Percentiles rank a stretch among this genome's conserved stretches.
phyloP scores from a whole-genome alignment of 2,888 invertebrate genomes.

The Camponotus fellah region DNA sequence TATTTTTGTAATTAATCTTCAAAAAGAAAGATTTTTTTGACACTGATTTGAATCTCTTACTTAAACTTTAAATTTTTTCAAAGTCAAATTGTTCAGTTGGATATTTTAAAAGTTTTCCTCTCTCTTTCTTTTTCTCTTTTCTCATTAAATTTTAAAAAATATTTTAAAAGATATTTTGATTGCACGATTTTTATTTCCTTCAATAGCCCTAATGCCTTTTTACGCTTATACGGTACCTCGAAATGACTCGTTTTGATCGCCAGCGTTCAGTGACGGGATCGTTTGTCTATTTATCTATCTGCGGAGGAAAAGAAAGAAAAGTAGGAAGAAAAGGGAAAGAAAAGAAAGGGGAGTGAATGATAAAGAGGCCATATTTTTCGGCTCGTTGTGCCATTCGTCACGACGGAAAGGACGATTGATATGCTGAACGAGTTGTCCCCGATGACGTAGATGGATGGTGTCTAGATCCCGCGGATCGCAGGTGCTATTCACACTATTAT shows the following conservation, averaged over 20 bases:
- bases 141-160: not conserved
- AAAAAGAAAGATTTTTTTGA: not conserved
- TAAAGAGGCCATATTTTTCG: constrained; percentile 54
- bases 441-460: constrained; percentile 60
- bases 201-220: not conserved
- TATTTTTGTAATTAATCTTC: not conserved
- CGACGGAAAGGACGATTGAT: constrained; percentile 54
- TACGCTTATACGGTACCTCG: not conserved
- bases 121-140: not conserved
- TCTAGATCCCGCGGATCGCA: constrained; percentile 35
- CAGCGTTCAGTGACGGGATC: not conserved
- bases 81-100: not conserved
- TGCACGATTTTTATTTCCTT: not conserved
- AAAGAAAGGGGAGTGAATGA: not conserved
- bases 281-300: constrained; percentile 13
- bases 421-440: constrained; percentile 55
- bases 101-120: not conserved
- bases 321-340: not conserved
- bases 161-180: not conserved
- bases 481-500: constrained; percentile 25
- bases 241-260: not conserved
- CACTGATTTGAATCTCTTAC: not conserved
- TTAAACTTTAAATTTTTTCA: not conserved
- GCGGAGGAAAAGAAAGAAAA: not conserved
- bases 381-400: constrained; percentile 54